phyloP scores from a whole-genome alignment of 2,888 invertebrate genomes.

The Hyposoter didymator region DNA sequence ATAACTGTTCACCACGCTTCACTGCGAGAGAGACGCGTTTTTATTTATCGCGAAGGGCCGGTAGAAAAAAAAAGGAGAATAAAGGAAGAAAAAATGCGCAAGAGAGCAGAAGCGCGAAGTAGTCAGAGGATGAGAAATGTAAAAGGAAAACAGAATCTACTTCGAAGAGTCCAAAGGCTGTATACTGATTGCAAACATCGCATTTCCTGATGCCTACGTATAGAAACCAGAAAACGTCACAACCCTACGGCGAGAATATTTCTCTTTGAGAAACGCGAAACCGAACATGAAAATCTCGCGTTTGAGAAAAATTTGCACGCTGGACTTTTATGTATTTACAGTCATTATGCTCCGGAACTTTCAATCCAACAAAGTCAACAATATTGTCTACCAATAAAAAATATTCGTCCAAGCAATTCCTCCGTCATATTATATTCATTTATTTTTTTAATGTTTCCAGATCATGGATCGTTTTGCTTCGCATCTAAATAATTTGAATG shows the following conservation, averaged over 20 bases:
- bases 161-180: not conserved
- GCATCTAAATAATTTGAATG: no score
- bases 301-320: not conserved
- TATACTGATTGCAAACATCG: not conserved
- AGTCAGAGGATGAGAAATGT: no score
- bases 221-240: constrained; percentile 1
- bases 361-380: no score
- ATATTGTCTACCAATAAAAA: not conserved
- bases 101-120: not conserved
- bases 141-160: no score
- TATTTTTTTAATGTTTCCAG: not conserved
- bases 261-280: not conserved
- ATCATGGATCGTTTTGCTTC: not conserved
- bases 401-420: not conserved
- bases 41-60: constrained; percentile 39
- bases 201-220: not conserved
- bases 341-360: not conserved
- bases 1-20: constrained; percentile 9
- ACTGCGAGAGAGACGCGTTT: constrained; percentile 22
- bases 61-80: not conserved
- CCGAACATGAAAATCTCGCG: not conserved
- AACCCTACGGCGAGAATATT: not conserved
- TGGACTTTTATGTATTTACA: not conserved
- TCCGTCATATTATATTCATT: not conserved
- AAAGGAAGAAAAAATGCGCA: constrained; percentile 8